Evolutionary conservation across 2,113 vertebrate genomes (phyloP), one percentile per base, ranked within the genome.

Genomic region (Trematomus loennbergii): DNA sequence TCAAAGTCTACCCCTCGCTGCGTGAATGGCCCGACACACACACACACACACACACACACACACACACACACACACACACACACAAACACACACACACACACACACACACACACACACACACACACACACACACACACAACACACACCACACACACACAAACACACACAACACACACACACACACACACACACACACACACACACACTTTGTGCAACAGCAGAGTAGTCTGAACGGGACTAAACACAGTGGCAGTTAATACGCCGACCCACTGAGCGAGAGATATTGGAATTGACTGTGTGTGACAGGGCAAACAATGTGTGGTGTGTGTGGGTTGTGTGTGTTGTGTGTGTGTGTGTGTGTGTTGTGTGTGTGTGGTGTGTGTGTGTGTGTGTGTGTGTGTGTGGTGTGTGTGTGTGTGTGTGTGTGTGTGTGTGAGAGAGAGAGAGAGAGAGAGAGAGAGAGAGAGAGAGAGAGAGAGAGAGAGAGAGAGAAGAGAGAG

Each of bases 1-100:
- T 82, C 84, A 81, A 72, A 78, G 70, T 81, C 75, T 5, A 17
- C 50, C 63, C 73, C 85, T 73, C 6, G 45, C 81, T 80, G 88
- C 1, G 75, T 48, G 71, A 89, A 81, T 83, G 69, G 68, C 49
- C 58, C 16, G 5, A 79, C 72, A 84, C 73, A 72, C 76, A 36
- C 33, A 36, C 33, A 36, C 33, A 36, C 33, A 36, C 33, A 36
- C 33, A 36, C 33, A 36, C 33, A 36, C 33, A 36, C 33, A 36
- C 33, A 36, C 33, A 36, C 33, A 36, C 33, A 36, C 73, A 72
- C 76, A 36, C 33, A 36, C 33, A 36, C 33, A 36, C 33, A 36
- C 33, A 36, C 33, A 36, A 3, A 36, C 33, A 36, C 33, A 36
- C 33, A 36, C 33, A 33, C 33, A 33, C 33, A 33, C 33, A 79